Conservation (phyloP, 2,113 vertebrate genomes). For the Pelobates fuscus region DNA sequence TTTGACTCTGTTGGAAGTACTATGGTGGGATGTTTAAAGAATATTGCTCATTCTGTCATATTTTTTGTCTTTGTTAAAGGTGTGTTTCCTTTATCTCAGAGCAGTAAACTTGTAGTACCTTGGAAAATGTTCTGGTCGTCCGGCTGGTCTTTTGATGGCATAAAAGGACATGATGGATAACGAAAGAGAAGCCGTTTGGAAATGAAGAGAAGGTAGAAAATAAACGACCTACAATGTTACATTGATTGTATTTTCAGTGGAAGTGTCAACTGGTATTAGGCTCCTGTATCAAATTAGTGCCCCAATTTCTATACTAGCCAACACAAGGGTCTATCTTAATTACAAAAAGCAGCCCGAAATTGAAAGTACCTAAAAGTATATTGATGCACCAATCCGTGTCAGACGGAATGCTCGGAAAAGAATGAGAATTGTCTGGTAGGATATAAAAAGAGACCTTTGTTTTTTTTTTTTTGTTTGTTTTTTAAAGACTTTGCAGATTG, state of each 20-base stretch:
- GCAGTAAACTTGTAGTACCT: not conserved
- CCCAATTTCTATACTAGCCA: not conserved
- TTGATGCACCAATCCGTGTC: conserved; percentile 12
- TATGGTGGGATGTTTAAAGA: conserved; percentile 1
- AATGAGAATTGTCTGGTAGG: no score
- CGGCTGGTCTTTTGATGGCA: not conserved
- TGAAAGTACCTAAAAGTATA: conserved; percentile 17
- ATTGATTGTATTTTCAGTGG: conserved; percentile 13
- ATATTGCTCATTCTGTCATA: not conserved
- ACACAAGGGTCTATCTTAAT: not conserved
- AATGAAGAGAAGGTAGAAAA: not conserved
- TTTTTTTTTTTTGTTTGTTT: no score
- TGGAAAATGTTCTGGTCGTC: not conserved
- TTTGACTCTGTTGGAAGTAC: no score
- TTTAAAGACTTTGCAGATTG: no score
- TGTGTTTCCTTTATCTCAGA: conserved; percentile 7
- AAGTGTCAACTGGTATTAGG: conserved; percentile 8
- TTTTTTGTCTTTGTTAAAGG: not conserved
- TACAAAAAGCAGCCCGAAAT: conserved; percentile 10
- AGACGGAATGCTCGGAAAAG: not conserved
- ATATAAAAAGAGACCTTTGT: no score
- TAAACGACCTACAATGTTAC: not conserved
- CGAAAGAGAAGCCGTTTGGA: not conserved
- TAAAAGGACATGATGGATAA: conserved; percentile 14
- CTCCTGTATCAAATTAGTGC: conserved; percentile 19